Evolutionary conservation across 2,888 invertebrate genomes (phyloP), one percentile per base, ranked within the genome.

Genomic region (Hoplodrina blanda): DNA sequence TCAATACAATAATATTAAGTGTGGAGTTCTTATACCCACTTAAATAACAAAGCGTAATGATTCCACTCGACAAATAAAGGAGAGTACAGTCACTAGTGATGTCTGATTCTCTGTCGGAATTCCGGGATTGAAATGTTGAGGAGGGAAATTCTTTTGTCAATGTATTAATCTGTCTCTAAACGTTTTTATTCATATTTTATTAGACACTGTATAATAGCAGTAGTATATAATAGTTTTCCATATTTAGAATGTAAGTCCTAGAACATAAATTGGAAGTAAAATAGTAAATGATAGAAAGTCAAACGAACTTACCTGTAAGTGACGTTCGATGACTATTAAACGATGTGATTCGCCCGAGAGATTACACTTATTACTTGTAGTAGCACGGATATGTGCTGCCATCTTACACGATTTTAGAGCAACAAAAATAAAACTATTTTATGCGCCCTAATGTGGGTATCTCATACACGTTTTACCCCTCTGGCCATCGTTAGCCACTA

Each of bases 31-130:
- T 83, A 85, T 78, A 84, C 72, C 77, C 81, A 81, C 81, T 84
- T 85, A 73, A 74, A 79, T 76, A 82, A 89, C 89, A 90, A 88
- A 87, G 89, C 89, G 83, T 92, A 93, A 93, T 93, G 91, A 91
- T 89, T 86, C 84, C 85, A 87, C 88, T 90, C 85, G 77, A 89
- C 85, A 89, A 91, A 91, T 89, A 90, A 91, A 91, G 88, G 87
- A 88, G 85, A 90, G 85, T 85, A 83, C 63, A 80, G 65, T 75
- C 68, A 60, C 54, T 84, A 84, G 84, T 81, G 84, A 74, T 81
- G 83, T 64, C 1, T n/a, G n/a, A 1, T 33, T 56, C 6, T 11
- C 25, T 55, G 20, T 11, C 10, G 53, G 50, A 57, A 62, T 62
- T 10, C 37, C 20, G 55, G 62, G 53, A 78, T 62, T 19, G 4